These are phyloP conservation scores for Aramus guarauna DNA, from an alignment of 2,113 vertebrate species.

Conservation along the genomic window DNA sequence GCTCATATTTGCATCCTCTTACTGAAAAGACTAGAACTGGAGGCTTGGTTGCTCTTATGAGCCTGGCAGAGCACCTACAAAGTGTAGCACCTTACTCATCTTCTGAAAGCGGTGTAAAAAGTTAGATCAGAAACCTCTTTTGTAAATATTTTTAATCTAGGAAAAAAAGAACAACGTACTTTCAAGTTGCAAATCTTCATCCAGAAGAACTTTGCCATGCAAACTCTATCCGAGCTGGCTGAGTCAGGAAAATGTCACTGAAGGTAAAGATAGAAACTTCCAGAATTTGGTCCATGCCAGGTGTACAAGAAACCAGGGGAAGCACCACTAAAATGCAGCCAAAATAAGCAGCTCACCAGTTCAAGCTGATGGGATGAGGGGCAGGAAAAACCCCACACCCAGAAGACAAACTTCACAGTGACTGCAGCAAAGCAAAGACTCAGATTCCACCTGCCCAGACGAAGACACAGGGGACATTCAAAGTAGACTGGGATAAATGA, in stretches of 20 bases:
- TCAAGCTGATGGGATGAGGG: background rate
- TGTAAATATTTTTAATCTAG: background rate
- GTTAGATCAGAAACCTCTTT: background rate
- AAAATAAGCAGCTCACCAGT: background rate
- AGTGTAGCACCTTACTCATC: background rate
- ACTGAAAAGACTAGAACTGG: background rate
- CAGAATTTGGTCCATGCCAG: background rate
- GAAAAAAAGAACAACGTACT: background rate
- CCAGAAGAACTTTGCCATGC: background rate
- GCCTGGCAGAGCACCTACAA: background rate
- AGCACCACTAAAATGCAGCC: background rate
- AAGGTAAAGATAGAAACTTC: background rate
- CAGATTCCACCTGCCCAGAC: background rate
- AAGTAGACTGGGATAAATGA: background rate
- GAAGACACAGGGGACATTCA: background rate
- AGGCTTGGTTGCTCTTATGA: background rate
- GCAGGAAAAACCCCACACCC: too few relatives aligned
- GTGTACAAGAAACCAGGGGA: background rate
- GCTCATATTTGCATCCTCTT: background rate
- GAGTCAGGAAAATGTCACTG: background rate
- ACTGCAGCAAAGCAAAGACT: background rate
- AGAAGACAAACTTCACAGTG: background rate
- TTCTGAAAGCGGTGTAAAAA: background rate
- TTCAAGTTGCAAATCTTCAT: background rate
- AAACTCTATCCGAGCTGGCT: background rate